phyloP scores from a whole-genome alignment of 2,888 invertebrate species.

The Spodoptera littoralis region DNA sequence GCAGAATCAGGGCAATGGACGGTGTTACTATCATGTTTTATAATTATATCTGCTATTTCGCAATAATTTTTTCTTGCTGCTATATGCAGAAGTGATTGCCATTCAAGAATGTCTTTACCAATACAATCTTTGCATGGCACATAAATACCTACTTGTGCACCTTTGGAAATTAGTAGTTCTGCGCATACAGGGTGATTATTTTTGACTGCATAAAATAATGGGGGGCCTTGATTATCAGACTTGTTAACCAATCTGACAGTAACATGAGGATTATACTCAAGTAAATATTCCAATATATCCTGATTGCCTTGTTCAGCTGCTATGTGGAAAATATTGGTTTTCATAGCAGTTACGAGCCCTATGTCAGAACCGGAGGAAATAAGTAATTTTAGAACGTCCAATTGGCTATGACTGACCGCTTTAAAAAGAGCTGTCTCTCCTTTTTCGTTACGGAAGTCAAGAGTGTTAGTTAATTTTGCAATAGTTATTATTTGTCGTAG shows the following conservation, averaged over 20 bases:
- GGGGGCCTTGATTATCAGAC: conserved; percentile 41
- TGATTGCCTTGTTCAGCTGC: conserved; percentile 76
- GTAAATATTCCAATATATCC: conserved; percentile 82
- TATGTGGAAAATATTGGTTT: conserved; percentile 79
- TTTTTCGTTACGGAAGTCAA: conserved; percentile 69
- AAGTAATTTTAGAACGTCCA: conserved; percentile 73
- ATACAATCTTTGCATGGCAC: conserved; percentile 33
- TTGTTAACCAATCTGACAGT: conserved; percentile 35
- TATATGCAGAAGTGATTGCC: conserved; percentile 61
- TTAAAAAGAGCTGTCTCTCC: conserved; percentile 81
- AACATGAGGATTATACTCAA: conserved; percentile 74
- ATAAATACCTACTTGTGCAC: conserved; percentile 51
- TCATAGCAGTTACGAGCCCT: conserved; percentile 71
- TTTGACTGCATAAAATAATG: conserved; percentile 54
- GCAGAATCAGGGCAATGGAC: conserved; percentile 43
- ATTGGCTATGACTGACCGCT: conserved; percentile 73
- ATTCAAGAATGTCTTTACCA: conserved; percentile 1
- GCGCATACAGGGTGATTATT: conserved; percentile 66
- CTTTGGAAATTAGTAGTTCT: conserved; percentile 56
- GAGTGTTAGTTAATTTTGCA: conserved; percentile 51
- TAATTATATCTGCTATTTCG: conserved; percentile 68
- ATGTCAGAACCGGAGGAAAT: conserved; percentile 76
- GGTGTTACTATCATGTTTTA: conserved; percentile 68
- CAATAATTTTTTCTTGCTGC: conserved; percentile 73
- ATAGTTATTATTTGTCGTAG: conserved; percentile 78